Percentiles rank a stretch among this genome's conserved stretches.
These are phyloP conservation scores for Embiotoca jacksoni DNA, from an alignment of 2,113 vertebrate genomes.

Conservation along the genomic window DNA sequence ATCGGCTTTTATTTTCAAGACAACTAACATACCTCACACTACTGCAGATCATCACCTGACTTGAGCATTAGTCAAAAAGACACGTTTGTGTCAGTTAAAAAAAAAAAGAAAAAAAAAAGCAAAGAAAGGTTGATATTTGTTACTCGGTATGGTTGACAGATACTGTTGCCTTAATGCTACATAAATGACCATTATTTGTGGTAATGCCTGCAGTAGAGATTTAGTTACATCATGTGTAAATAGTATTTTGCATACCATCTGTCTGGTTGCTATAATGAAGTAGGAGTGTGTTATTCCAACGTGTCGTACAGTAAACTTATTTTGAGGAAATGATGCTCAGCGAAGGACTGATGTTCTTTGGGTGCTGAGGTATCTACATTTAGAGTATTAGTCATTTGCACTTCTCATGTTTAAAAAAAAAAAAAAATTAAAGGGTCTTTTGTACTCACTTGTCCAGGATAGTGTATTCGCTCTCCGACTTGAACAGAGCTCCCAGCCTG, in stretches of 20 bases:
- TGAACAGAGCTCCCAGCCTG: constrained; percentile 92
- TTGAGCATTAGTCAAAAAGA: too few relatives aligned
- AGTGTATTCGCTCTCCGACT: constrained; percentile 91
- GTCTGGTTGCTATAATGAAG: background rate
- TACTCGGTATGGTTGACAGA: too few relatives aligned
- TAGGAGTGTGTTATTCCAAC: background rate
- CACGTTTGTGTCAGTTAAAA: too few relatives aligned
- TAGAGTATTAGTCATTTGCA: constrained; percentile 1
- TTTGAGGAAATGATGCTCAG: background rate
- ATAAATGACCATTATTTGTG: too few relatives aligned
- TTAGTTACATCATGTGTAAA: background rate
- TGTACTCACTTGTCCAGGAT: constrained; percentile 91
- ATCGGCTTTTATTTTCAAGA: too few relatives aligned
- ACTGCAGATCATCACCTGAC: too few relatives aligned
- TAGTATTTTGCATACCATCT: background rate
- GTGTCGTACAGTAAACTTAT: background rate
- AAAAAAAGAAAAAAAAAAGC: too few relatives aligned
- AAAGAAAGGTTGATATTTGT: too few relatives aligned
- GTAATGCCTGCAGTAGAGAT: too few relatives aligned
- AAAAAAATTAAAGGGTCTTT: background rate
- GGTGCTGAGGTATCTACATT: constrained; percentile 7
- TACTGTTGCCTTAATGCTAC: too few relatives aligned
- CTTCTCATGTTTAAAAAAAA: background rate
- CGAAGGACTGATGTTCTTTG: background rate
- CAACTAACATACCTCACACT: too few relatives aligned